Conservation (phyloP, 2,113 vertebrate species). For the Brachypteracias leptosomus region DNA sequence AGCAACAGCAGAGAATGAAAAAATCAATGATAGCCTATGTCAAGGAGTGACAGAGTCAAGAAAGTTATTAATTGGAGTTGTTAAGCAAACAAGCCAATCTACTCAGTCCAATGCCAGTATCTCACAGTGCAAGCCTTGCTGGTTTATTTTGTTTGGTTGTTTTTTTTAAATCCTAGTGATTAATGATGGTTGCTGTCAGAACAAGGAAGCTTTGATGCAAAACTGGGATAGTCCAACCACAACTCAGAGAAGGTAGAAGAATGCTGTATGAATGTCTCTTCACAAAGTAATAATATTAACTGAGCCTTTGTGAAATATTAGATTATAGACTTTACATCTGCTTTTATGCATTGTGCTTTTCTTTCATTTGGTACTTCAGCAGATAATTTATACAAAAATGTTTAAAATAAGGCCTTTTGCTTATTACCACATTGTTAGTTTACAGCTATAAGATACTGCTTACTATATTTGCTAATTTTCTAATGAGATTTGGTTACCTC, state of each 20-base stretch:
- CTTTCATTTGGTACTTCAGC: not conserved
- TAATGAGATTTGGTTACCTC: conserved; percentile 35
- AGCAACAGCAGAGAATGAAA: not conserved
- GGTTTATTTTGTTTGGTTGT: not conserved
- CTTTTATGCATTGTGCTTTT: not conserved
- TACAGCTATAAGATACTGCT: conserved; percentile 24
- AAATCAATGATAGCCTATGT: not conserved
- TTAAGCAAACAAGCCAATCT: not conserved
- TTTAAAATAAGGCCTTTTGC: conserved; percentile 14
- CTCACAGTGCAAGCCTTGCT: not conserved
- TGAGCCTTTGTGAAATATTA: not conserved
- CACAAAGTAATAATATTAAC: not conserved
- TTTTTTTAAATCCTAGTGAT: not conserved
- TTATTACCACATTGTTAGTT: conserved; percentile 26
- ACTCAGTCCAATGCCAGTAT: not conserved
- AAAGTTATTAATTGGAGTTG: not conserved
- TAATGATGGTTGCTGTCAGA: not conserved
- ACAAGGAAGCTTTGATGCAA: not conserved
- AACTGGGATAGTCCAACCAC: not conserved
- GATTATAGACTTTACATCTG: not conserved
- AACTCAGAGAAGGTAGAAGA: not conserved
- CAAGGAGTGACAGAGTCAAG: not conserved
- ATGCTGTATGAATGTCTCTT: not conserved
- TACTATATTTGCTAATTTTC: conserved; percentile 30
- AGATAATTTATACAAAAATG: not conserved